phyloP scores from a whole-genome alignment of 1,140 invertebrate species.

The Lucilia sericata region DNA sequence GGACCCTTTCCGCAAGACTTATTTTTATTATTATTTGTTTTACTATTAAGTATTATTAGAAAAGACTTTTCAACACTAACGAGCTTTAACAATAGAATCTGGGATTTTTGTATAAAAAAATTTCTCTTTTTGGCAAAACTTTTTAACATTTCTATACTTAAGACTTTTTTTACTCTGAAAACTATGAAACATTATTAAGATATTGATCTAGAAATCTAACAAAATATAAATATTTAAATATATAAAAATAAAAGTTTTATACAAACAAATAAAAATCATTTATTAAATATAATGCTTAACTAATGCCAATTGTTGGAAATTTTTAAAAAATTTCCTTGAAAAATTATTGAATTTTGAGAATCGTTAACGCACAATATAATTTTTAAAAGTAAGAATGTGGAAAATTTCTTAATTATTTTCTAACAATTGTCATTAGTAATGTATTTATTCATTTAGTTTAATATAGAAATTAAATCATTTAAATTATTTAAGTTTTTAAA shows the following conservation, averaged over 20 bases:
- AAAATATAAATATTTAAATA: too few relatives aligned
- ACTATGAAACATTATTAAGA: not conserved
- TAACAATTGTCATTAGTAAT: not conserved
- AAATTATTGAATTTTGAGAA: not conserved
- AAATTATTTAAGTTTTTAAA: too few relatives aligned
- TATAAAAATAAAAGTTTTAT: too few relatives aligned
- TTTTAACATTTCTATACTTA: not conserved
- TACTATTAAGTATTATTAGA: not conserved
- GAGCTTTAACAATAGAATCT: slow-evolving; percentile 20
- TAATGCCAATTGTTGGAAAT: not conserved
- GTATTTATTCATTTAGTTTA: too few relatives aligned
- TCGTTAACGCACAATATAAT: not conserved
- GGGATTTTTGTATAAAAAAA: slow-evolving; percentile 9
- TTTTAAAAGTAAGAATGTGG: not conserved
- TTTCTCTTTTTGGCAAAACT: not conserved
- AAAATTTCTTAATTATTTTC: not conserved
- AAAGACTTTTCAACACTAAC: not conserved
- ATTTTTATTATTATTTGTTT: not conserved
- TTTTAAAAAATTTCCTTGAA: not conserved
- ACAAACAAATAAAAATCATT: too few relatives aligned
- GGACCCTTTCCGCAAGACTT: not conserved
- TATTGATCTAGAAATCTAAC: too few relatives aligned
- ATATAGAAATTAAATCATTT: too few relatives aligned
- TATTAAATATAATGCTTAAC: too few relatives aligned
- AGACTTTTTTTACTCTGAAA: not conserved